Evolutionary conservation across 2,797 vertebrate species (phyloP), one percentile per base, ranked within the genome.

Genomic region (Pseudochaenichthys georgianus): DNA sequence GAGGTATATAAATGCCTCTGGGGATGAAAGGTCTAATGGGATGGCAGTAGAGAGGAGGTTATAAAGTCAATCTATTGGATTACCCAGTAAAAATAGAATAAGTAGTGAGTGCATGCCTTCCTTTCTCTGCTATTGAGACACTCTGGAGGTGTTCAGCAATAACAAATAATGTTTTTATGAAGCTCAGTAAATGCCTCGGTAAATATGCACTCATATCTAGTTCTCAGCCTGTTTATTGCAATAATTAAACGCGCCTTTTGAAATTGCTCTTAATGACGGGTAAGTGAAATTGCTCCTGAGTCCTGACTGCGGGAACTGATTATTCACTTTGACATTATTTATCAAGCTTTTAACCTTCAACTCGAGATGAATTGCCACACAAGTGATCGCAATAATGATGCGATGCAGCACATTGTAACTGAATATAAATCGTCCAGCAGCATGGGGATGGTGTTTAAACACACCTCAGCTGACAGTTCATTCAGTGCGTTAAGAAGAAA

Each of bases 71-170:
- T 73, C 68, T 19, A n/a, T 7, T 19, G 75, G 60, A 78, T 81
- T 73, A 77, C 50, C 47, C n/a, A 47, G 62, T 80, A 42, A 85
- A 88, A 87, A 82, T 79, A 82, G 47, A 88, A 55, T 28, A 23
- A 46, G 0, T 55, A 65, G 9, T 52, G 68, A 85, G 70, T 68
- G 53, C 46, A 54, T 68, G 31, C 17, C 48, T 54, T 81, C 53
- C 21, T 80, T 79, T 75, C 3, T 21, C 41, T 23, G 17, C 47
- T 66, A 5, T 34, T 66, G 23, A 59, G 51, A 68, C 48, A 1
- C 66, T 59, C n/a, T 64, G 21, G 31, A 68, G 0, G 12, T 48
- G n/a, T 51, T 46, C 16, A 57, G 42, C 55, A 50, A 47, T 16
- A 70, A 28, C 67, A 69, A 41, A 42, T 12, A 23, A 17, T 21